These are phyloP conservation scores for Scaeva pyrastri DNA, from an alignment of 2,888 invertebrate genomes.

Conservation along the genomic window DNA sequence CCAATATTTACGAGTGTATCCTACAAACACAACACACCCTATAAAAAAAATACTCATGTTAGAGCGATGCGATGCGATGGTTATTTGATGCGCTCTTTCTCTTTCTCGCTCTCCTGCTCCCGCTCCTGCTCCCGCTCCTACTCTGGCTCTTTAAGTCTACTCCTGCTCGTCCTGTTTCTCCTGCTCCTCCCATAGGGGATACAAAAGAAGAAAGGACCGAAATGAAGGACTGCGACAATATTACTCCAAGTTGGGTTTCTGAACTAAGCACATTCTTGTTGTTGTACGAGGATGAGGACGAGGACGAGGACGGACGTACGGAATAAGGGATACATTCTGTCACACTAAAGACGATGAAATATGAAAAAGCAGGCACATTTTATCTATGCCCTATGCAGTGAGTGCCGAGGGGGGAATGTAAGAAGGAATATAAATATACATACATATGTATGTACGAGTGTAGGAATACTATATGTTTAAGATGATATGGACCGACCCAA, in stretches of 20 bases:
- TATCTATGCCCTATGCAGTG: constrained; percentile 14
- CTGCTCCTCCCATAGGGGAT: background rate
- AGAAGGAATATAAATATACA: background rate
- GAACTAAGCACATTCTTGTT: constrained; percentile 29
- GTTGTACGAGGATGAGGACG: too few relatives aligned
- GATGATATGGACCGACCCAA: constrained; percentile 18
- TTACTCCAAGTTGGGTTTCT: constrained; percentile 55
- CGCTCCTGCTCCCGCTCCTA: too few relatives aligned
- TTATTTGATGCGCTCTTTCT: constrained; percentile 67
- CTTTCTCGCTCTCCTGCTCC: background rate
- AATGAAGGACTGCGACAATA: constrained; percentile 66
- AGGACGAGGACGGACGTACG: background rate
- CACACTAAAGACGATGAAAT: constrained; percentile 57
- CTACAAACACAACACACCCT: constrained; percentile 15
- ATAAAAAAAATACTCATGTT: constrained; percentile 39
- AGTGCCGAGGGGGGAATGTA: constrained; percentile 3
- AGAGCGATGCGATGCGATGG: constrained; percentile 64
- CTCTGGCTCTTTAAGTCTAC: too few relatives aligned
- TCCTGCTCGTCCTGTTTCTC: background rate
- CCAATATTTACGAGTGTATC: background rate
- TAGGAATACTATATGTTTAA: constrained; percentile 42
- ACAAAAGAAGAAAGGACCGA: constrained; percentile 31
- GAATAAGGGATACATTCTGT: constrained; percentile 32
- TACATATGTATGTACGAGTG: too few relatives aligned
- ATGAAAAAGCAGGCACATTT: constrained; percentile 47